Conservation (phyloP, 2,888 invertebrate genomes). For the Ariolimax columbianus region DNA sequence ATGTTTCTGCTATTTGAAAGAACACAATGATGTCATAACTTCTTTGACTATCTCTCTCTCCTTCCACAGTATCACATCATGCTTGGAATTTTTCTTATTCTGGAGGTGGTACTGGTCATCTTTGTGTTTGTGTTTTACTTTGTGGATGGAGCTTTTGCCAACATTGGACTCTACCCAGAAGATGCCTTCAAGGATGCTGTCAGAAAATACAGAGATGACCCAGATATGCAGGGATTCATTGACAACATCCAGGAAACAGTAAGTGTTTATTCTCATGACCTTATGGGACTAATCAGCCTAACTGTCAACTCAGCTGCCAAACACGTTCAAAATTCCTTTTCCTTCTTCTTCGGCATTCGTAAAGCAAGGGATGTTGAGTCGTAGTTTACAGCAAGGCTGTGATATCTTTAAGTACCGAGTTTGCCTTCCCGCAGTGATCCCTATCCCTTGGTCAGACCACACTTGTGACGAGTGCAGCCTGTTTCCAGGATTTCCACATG, state of each 20-base stretch:
- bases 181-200: conserved; percentile 72
- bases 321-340: no score
- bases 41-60: not conserved
- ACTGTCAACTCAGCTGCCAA: no score
- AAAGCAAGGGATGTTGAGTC: no score
- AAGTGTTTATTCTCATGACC: conserved; percentile 42
- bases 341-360: no score
- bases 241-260: conserved; percentile 75
- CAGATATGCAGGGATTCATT: conserved; percentile 73
- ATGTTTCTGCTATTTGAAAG: not conserved
- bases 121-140: conserved; percentile 75
- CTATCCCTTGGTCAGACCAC: no score
- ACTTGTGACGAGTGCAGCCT: no score
- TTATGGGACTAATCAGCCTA: not conserved
- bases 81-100: conserved; percentile 68
- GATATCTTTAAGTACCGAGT: no score
- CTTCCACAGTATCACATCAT: conserved; percentile 71
- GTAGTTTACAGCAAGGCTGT: no score
- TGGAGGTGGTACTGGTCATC: conserved; percentile 69
- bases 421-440: no score
- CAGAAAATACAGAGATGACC: conserved; percentile 73
- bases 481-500: no score
- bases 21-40: not conserved
- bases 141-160: conserved; percentile 68
- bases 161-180: conserved; percentile 70